Evolutionary conservation across 2,113 vertebrate genomes (phyloP).

Genomic region (Carassius carassius): DNA sequence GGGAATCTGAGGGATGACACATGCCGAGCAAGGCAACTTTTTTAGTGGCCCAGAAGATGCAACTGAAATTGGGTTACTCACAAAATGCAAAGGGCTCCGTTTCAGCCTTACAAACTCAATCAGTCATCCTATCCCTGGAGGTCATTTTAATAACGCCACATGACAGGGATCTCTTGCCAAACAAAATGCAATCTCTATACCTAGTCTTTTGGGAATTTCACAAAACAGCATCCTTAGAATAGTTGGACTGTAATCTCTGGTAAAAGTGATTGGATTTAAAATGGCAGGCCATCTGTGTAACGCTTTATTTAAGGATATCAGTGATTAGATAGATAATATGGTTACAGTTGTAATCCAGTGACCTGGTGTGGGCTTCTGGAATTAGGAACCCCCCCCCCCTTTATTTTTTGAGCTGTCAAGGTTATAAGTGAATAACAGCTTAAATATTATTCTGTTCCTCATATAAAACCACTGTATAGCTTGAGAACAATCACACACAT

Average conservation of each 20-base stretch:
- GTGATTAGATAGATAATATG: slow-evolving; percentile 11
- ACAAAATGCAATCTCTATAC: slow-evolving; percentile 53
- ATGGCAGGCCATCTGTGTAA: slow-evolving; percentile 15
- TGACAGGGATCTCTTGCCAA: slow-evolving; percentile 61
- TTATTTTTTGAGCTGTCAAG: no score
- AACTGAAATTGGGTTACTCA: slow-evolving; percentile 72
- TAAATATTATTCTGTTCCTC: not conserved
- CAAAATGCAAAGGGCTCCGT: slow-evolving; percentile 69
- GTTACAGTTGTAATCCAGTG: not conserved
- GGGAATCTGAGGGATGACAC: slow-evolving; percentile 63
- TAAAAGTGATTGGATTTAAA: slow-evolving; percentile 10
- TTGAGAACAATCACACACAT: no score
- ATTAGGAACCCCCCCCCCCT: not conserved
- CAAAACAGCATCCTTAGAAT: slow-evolving; percentile 29
- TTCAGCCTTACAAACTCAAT: slow-evolving; percentile 75
- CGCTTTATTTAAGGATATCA: not conserved
- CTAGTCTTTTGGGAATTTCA: slow-evolving; percentile 46
- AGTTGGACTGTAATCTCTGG: slow-evolving; percentile 38
- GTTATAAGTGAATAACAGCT: no score
- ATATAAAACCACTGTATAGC: not conserved
- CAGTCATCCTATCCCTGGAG: slow-evolving; percentile 65
- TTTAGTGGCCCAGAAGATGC: slow-evolving; percentile 60
- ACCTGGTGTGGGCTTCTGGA: not conserved
- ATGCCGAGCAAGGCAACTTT: slow-evolving; percentile 62
- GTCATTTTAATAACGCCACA: slow-evolving; percentile 69